phyloP scores from a whole-genome alignment of 2,888 invertebrate genomes.

The Geotrupes spiniger region DNA sequence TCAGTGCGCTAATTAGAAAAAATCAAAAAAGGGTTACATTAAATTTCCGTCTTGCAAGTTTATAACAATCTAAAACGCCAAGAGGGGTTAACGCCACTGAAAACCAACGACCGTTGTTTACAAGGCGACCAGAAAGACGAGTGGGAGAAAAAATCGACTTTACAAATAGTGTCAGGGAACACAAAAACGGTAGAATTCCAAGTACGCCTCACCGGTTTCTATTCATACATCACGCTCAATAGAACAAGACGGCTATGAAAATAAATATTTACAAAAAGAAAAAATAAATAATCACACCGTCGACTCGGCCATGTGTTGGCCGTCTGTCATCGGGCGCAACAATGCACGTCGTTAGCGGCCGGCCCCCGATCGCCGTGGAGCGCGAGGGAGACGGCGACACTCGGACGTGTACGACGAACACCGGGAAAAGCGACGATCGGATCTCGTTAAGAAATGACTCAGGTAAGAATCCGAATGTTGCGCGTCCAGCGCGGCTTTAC shows the following conservation, averaged over 20 bases:
- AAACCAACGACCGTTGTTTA: too few species aligned
- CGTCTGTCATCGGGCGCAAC: conserved; percentile 21
- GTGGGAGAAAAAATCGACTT: too few species aligned
- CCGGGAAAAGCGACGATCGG: conserved; percentile 16
- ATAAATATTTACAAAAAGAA: conserved; percentile 41
- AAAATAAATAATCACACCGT: conserved; percentile 36
- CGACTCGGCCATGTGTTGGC: conserved; percentile 30
- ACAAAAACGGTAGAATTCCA: too few species aligned
- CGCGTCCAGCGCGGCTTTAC: conserved; percentile 12
- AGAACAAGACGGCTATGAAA: conserved; percentile 21
- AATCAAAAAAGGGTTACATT: too few species aligned
- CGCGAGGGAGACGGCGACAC: conserved; percentile 8
- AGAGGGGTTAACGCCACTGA: too few species aligned
- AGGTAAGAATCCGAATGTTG: conserved; percentile 17
- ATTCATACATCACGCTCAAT: conserved; percentile 21
- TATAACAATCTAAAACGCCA: too few species aligned
- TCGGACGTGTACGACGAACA: conserved; percentile 8
- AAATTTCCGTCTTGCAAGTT: too few species aligned
- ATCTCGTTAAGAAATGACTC: conserved; percentile 22
- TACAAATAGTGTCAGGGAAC: too few species aligned
- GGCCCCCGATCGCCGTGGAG: conserved; percentile 11
- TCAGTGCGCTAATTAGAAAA: too few species aligned
- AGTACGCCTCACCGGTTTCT: conserved; percentile 4
- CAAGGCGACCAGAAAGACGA: too few species aligned
- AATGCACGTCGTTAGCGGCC: conserved; percentile 17